Base-by-base conservation (phyloP, 2,113 vertebrate species). In the Bubo blakistoni region DNA sequence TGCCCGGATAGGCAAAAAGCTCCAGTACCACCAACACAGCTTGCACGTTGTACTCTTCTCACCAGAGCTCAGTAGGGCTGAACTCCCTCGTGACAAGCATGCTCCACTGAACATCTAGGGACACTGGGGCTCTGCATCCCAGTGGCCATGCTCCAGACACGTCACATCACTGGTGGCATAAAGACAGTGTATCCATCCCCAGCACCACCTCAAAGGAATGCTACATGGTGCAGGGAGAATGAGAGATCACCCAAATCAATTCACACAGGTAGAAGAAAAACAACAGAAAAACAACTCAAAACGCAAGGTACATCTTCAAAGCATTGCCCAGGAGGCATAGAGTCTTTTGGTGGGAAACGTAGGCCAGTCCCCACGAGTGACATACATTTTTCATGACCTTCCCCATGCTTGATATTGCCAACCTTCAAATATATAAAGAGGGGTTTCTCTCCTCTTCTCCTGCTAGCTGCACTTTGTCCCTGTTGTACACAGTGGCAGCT, bases 311-410 rank as follows among this genome's bases (percentile, higher is more conserved):
- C 5, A 44, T 62, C 76, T 88, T 96, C 92, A 95, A 92, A 95
- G 85, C 13, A 3, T 8, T 59, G 70, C 30, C 85, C 86, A 93
- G 79, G 25, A 91, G 93, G 87, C 82, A 90, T 0, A 44, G 29
- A 87, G 55, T 25, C 61, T 83, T 77, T 76, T 73, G 25, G 52
- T 80, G 80, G 71, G 91, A 88, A 91, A 89, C 29, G 34, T 52
- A 96, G 86, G 70, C 70, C 61, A 85, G 70, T 34, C 62, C 42
- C 20, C 78, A 74, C 51, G 55, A 91, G 26, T 20, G 32, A 11
- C 69, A 92, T 88, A 51, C 29, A 82, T 94, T 88, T 96, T 95
- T 96, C 72, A 95, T 66, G 3, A 63, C 19, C 54, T 91, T 89
- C 46, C 38, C 42, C 38, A 38, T 67, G 38, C 54, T 76, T 58